Conservation (phyloP, 23 tunicate genomes). For the Trididemnum nubilum region DNA sequence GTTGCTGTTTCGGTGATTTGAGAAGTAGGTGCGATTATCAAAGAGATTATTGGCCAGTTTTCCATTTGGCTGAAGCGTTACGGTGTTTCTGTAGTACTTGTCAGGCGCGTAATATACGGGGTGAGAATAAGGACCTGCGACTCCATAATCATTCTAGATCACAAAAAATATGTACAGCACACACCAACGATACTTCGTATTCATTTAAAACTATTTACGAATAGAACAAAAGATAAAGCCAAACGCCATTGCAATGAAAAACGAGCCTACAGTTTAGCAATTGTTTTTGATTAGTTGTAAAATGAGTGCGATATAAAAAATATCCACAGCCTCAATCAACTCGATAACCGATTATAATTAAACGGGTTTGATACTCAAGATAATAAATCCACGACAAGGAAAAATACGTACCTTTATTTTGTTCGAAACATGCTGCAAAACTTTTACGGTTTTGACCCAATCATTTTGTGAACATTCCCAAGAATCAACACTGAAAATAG, state of each 20-base stretch:
- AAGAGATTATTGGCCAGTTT: constrained; percentile 28
- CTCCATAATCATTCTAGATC: constrained; percentile 41
- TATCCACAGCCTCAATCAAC: no score
- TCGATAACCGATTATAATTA: no score
- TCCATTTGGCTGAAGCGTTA: constrained; percentile 85
- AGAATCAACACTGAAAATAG: constrained; percentile 58
- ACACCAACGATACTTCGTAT: no score
- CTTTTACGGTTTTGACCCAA: constrained; percentile 66
- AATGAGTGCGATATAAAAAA: no score
- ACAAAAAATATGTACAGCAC: not conserved
- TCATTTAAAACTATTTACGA: no score
- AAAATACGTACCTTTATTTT: constrained; percentile 76
- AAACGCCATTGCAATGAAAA: no score
- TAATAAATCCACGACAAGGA: no score
- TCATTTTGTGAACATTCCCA: constrained; percentile 75
- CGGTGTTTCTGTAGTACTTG: constrained; percentile 47
- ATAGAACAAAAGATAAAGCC: no score
- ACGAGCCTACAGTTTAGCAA: no score
- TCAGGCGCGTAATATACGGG: constrained; percentile 31
- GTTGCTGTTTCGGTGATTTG: not conserved
- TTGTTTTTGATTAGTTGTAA: no score
- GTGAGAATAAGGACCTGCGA: constrained; percentile 25
- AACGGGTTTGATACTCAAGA: no score
- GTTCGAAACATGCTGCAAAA: constrained; percentile 55
- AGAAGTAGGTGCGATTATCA: not conserved